Conservation (phyloP, 1,140 invertebrate species). For the Acyrthosiphon pisum region DNA sequence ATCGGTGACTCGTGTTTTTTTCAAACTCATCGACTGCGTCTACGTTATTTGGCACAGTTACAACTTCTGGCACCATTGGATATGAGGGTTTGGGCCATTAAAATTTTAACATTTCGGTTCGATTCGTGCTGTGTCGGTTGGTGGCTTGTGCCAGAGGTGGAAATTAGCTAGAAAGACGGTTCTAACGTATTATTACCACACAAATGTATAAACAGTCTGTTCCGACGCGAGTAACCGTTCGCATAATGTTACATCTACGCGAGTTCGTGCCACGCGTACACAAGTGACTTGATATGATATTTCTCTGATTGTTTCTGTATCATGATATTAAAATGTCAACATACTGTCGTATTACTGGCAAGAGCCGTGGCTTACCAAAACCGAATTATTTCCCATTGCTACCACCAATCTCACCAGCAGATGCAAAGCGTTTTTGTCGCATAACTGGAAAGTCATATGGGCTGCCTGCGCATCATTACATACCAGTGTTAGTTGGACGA, state of each 20-base stretch:
- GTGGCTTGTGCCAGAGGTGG: slow-evolving; percentile 47
- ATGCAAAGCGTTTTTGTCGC: slow-evolving; percentile 79
- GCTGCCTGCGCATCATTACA: slow-evolving; percentile 78
- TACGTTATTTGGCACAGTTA: slow-evolving; percentile 24
- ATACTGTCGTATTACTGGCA: slow-evolving; percentile 82
- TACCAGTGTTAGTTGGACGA: slow-evolving; percentile 72
- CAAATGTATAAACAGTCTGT: slow-evolving; percentile 52
- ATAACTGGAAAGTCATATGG: slow-evolving; percentile 84
- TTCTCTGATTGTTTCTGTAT: not conserved
- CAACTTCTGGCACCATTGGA: slow-evolving; percentile 51
- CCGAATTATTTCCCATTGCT: slow-evolving; percentile 84
- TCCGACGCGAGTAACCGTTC: slow-evolving; percentile 53
- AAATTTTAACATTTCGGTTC: slow-evolving; percentile 56
- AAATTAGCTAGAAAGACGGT: slow-evolving; percentile 50
- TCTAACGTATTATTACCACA: slow-evolving; percentile 53
- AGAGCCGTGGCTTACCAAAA: slow-evolving; percentile 78
- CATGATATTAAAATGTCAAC: slow-evolving; percentile 62
- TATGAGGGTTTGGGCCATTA: slow-evolving; percentile 44
- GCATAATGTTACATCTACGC: not conserved
- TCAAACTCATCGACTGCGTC: slow-evolving; percentile 38
- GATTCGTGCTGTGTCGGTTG: slow-evolving; percentile 52
- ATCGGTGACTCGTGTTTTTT: slow-evolving; percentile 49
- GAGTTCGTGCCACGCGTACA: slow-evolving; percentile 22
- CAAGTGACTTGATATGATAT: not conserved
- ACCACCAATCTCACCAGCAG: slow-evolving; percentile 80